Percentiles rank a stretch among this genome's conserved stretches.
Conservation (phyloP, 2,888 invertebrate species). For the Danaus chrysippus region DNA sequence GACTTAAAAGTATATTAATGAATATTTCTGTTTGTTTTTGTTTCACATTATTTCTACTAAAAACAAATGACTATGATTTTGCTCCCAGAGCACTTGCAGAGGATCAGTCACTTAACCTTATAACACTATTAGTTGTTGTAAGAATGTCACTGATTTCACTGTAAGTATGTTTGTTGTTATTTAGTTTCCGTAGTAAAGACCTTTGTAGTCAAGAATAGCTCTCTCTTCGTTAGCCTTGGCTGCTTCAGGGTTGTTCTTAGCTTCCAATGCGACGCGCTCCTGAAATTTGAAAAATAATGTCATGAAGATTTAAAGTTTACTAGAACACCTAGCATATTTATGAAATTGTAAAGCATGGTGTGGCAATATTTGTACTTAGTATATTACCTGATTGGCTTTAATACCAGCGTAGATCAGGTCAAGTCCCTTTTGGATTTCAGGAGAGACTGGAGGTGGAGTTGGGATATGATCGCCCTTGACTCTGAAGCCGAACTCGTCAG, state of each 20-base stretch:
- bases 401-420: conserved; percentile 93
- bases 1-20: background rate
- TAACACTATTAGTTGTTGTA: conserved; percentile 23
- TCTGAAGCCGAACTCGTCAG: conserved; percentile 90
- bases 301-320: background rate
- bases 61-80: conserved; percentile 28
- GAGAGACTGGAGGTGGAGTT: conserved; percentile 89
- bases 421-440: conserved; percentile 91
- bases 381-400: conserved; percentile 71
- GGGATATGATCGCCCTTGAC: conserved; percentile 90
- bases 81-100: conserved; percentile 34
- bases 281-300: conserved; percentile 46
- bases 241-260: conserved; percentile 74
- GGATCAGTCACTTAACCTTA: conserved; percentile 22
- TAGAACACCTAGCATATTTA: background rate
- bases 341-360: background rate
- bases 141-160: conserved; percentile 32
- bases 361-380: background rate
- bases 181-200: conserved; percentile 79
- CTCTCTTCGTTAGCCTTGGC: conserved; percentile 63
- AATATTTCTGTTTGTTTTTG: conserved; percentile 8
- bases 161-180: conserved; percentile 27
- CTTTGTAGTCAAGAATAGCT: conserved; percentile 80
- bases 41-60: conserved; percentile 20
- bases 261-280: conserved; percentile 80